These are phyloP conservation scores for Venustoraphidia nigricollis DNA, from an alignment of 2,888 invertebrate genomes.

Conservation along the genomic window DNA sequence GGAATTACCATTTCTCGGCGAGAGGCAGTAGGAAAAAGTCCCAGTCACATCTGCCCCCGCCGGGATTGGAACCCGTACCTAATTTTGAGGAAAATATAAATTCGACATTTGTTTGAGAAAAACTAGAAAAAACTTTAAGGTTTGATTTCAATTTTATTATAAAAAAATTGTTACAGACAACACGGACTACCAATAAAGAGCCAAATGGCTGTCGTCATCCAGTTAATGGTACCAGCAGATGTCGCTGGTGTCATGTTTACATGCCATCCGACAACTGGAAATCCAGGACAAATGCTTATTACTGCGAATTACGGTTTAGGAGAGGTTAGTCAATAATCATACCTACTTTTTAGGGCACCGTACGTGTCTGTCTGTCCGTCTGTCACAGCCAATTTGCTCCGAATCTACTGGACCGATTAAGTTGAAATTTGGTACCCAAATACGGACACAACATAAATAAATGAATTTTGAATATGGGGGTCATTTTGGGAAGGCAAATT, in stretches of 20 bases:
- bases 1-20: too few relatives aligned
- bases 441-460: too few relatives aligned
- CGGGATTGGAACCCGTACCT: too few relatives aligned
- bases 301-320: constrained; percentile 74
- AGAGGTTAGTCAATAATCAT: constrained; percentile 38
- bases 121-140: not conserved
- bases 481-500: too few relatives aligned
- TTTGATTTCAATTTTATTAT: constrained; percentile 7
- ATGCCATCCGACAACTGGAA: constrained; percentile 55
- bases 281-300: constrained; percentile 49
- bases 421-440: too few relatives aligned
- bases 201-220: constrained; percentile 67
- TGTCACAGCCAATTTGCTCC: too few relatives aligned
- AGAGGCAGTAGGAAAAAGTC: too few relatives aligned
- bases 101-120: not conserved
- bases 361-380: too few relatives aligned
- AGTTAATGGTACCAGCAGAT: constrained; percentile 55
- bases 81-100: too few relatives aligned
- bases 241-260: constrained; percentile 72
- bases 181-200: constrained; percentile 52
- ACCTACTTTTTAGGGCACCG: not conserved
- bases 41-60: too few relatives aligned
- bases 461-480: too few relatives aligned
- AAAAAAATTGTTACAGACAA: constrained; percentile 33
- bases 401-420: too few relatives aligned